Evolutionary conservation across 2,113 vertebrate genomes (phyloP).

Genomic region (Ptilorrhoa leucosticta): DNA sequence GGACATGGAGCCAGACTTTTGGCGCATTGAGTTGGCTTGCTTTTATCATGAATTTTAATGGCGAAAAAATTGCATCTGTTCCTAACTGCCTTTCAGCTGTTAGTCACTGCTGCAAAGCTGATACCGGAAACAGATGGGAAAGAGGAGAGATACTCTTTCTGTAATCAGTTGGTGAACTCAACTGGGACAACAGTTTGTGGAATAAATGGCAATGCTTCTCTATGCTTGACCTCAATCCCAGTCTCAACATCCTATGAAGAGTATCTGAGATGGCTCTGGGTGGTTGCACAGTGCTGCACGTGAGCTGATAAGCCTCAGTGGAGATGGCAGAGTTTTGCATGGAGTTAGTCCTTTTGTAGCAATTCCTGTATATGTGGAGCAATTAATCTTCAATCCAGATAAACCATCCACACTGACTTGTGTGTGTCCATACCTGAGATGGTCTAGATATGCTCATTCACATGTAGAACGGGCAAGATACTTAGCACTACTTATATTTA

Average conservation of each 20-base stretch:
- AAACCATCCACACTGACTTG: neutral
- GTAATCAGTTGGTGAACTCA: neutral
- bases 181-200: neutral
- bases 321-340: neutral
- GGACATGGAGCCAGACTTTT: neutral
- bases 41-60: neutral
- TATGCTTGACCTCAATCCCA: neutral
- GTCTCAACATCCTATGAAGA: neutral
- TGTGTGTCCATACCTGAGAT: neutral
- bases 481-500: neutral
- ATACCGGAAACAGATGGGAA: neutral
- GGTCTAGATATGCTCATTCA: neutral
- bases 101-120: neutral
- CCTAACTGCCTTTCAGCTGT: neutral
- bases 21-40: neutral
- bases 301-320: neutral
- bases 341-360: neutral
- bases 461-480: neutral
- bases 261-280: neutral
- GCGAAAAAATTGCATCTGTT: neutral
- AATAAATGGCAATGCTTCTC: neutral
- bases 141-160: neutral
- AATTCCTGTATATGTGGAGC: neutral
- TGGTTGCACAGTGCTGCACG: neutral
- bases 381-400: neutral